Percentiles rank a stretch among this genome's conserved stretches.
phyloP scores from a whole-genome alignment of 2,888 invertebrate genomes.

The Andrena trimmerana region DNA sequence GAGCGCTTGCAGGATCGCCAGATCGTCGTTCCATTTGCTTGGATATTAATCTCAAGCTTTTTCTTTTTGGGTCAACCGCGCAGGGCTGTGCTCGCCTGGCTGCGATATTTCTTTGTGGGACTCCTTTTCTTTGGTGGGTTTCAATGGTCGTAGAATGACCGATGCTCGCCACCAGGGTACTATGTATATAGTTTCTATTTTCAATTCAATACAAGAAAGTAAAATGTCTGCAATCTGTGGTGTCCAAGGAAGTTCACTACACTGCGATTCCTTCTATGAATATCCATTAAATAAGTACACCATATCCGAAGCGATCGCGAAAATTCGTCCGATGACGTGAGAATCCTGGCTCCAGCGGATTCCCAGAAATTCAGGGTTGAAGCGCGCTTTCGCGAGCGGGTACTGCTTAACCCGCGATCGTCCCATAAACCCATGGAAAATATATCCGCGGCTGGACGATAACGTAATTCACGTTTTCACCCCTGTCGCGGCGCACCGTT shows the following conservation, averaged over 20 bases:
- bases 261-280: background rate
- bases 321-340: conserved; percentile 1
- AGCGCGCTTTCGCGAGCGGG: background rate
- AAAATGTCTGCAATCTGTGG: too few relatives aligned
- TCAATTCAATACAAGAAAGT: too few relatives aligned
- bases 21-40: conserved; percentile 70
- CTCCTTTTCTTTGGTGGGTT: background rate
- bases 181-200: background rate
- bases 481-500: conserved; percentile 29
- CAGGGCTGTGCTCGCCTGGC: background rate
- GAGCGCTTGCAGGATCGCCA: conserved; percentile 34
- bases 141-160: background rate
- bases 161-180: background rate
- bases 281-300: background rate
- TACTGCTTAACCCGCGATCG: background rate
- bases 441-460: conserved; percentile 34
- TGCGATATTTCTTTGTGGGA: conserved; percentile 12
- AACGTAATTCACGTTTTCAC: conserved; percentile 57
- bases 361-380: background rate
- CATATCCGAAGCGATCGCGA: background rate
- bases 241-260: background rate
- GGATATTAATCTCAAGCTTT: conserved; percentile 68
- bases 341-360: background rate
- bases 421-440: conserved; percentile 45
- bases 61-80: conserved; percentile 38